Conservation (phyloP, 2,888 invertebrate genomes). For the Papilio demoleus region DNA sequence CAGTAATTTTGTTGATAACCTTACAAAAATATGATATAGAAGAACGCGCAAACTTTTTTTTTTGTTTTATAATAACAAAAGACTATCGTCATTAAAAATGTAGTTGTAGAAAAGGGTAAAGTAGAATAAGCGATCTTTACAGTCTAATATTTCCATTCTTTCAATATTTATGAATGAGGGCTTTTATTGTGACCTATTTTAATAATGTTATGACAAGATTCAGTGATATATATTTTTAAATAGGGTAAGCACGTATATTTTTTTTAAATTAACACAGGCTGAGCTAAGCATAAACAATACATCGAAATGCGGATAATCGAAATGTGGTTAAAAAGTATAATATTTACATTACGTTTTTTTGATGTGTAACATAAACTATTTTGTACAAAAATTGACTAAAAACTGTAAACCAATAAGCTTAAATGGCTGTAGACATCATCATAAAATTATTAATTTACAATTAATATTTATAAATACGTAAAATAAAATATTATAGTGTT, state of each 20-base stretch:
- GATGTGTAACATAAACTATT: too few species aligned
- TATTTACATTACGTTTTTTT: too few species aligned
- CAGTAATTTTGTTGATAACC: neutral
- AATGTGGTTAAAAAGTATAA: too few species aligned
- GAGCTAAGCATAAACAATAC: neutral
- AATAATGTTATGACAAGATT: neutral
- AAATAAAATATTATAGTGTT: neutral
- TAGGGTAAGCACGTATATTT: too few species aligned
- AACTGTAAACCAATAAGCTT: too few species aligned
- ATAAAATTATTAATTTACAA: too few species aligned
- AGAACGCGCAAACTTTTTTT: neutral
- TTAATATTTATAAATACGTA: neutral
- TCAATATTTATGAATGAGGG: neutral
- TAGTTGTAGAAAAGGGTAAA: too few species aligned
- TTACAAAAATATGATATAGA: neutral
- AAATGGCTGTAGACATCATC: too few species aligned
- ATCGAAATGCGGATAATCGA: too few species aligned
- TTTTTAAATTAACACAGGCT: neutral
- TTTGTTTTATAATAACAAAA: neutral
- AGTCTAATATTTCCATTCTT: slow-evolving; percentile 13
- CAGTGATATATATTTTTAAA: too few species aligned
- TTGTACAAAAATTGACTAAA: too few species aligned
- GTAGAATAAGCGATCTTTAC: neutral
- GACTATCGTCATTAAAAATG: slow-evolving; percentile 7
- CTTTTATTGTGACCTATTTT: slow-evolving; percentile 18